Base-by-base conservation (phyloP, 2,113 vertebrate species). In the Myocastor coypus region DNA sequence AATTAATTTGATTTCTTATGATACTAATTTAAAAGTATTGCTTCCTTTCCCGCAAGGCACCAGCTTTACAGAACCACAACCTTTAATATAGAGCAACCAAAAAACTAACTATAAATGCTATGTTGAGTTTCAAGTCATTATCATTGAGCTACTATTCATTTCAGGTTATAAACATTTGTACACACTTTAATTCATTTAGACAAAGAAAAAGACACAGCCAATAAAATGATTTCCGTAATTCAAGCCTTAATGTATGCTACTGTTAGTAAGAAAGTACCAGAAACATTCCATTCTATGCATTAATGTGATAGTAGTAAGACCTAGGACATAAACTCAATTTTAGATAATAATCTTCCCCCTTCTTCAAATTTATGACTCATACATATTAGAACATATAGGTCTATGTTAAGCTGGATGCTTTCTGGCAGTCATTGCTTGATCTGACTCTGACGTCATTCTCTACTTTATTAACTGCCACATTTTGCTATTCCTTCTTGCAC, bases 331-430 rank as follows among this genome's bases (percentile, higher is more conserved):
- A 96, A 85, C 24, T 81, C 12, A 3, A 77, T 73, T 75, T 87
- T 52, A 77, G 40, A 94, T 63, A 84, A 68, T 64, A 87, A 94
- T 93, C 52, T 19, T 88, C 77, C 71, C 30, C 13, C 71, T 55
- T 26, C 55, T 89, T 84, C 73, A 96, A 86, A 91, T 96, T 89
- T 89, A 94, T 94, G 68, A 40, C 61, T 55, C 9, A n/a, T 78
- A 37, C 69, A 37, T 28, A 52, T 46, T 86, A 83, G 89, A 78
- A 83, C 4, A 16, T 19, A 82, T 73, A 81, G 73, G 32, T 50
- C 69, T 68, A 24, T 0, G 2, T 59, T 93, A 82, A 71, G 42
- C 91, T 96, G 66, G 59, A 92, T 4, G 22, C 40, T 71, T 96
- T 64, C 85, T 71, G 59, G 92, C 32, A 61, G 69, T 64, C 59